Percentiles rank a stretch among this genome's conserved stretches.
phyloP scores from a whole-genome alignment of 1,140 invertebrate species.

The Prorops nasuta region DNA sequence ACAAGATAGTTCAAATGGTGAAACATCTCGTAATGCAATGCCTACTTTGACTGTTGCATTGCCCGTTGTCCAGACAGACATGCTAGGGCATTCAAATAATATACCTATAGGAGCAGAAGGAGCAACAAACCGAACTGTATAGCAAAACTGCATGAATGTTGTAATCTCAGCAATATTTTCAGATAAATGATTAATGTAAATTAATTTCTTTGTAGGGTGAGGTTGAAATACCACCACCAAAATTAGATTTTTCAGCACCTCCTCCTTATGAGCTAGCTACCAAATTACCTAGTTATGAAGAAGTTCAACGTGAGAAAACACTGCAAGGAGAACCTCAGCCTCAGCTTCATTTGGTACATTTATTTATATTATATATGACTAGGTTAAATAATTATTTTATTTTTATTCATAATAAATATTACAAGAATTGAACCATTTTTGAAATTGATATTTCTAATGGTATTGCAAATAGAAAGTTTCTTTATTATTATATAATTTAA shows the following conservation, averaged over 20 bases:
- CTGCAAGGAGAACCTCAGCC: constrained; percentile 67
- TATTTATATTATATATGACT: constrained; percentile 5
- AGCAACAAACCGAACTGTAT: constrained; percentile 18
- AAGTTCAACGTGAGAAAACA: constrained; percentile 82
- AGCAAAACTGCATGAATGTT: constrained; percentile 8
- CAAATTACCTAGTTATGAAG: constrained; percentile 87
- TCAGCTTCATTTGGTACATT: constrained; percentile 49
- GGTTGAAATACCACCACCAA: constrained; percentile 73
- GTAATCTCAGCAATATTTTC: not conserved
- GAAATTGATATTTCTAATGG: too few species aligned
- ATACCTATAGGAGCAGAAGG: too few species aligned
- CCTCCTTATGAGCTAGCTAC: constrained; percentile 81
- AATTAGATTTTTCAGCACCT: constrained; percentile 78
- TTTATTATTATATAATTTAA: too few species aligned
- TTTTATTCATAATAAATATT: too few species aligned
- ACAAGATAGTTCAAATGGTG: constrained; percentile 17
- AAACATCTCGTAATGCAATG: constrained; percentile 22
- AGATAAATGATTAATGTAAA: not conserved
- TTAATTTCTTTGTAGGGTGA: constrained; percentile 19
- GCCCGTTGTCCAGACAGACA: constrained; percentile 25
- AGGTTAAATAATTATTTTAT: not conserved
- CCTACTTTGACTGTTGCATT: constrained; percentile 33
- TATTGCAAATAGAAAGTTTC: too few species aligned
- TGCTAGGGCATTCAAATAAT: constrained; percentile 27
- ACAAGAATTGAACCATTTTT: too few species aligned